A percentile compares a stretch with the other conserved stretches of the same genome.
phyloP scores from a whole-genome alignment of 2,113 vertebrate species.

The Carassius gibelio region DNA sequence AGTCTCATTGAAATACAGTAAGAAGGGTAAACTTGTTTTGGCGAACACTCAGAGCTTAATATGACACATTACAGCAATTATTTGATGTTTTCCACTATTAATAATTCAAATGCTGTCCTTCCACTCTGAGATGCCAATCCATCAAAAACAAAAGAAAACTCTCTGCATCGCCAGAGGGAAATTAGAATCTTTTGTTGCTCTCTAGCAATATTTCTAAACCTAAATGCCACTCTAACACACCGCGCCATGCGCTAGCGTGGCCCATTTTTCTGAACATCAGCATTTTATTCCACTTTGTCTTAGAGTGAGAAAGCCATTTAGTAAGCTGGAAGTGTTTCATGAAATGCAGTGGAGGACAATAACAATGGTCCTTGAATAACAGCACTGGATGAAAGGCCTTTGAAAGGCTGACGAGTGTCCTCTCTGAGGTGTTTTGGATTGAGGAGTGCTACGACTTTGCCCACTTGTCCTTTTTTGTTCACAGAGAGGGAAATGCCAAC shows the following conservation, averaged over 20 bases:
- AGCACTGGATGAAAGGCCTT: constrained; percentile 52
- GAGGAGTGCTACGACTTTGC: constrained; percentile 8
- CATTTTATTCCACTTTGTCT: constrained; percentile 53
- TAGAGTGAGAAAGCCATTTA: constrained; percentile 49
- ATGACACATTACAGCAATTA: constrained; percentile 62
- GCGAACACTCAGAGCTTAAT: constrained; percentile 54
- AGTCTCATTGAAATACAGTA: constrained; percentile 38
- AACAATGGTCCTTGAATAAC: constrained; percentile 47
- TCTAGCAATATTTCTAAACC: constrained; percentile 52
- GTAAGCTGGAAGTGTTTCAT: constrained; percentile 58
- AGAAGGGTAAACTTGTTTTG: constrained; percentile 48
- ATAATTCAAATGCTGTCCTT: constrained; percentile 61
- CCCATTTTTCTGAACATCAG: constrained; percentile 57
- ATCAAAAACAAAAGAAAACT: constrained; percentile 59
- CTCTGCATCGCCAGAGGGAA: constrained; percentile 44
- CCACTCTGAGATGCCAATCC: constrained; percentile 57
- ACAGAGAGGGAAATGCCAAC: constrained; percentile 19
- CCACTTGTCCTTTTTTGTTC: constrained; percentile 35
- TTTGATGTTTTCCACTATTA: constrained; percentile 61
- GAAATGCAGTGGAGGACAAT: constrained; percentile 53
- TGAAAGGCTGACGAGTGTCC: constrained; percentile 56
- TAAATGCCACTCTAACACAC: constrained; percentile 45
- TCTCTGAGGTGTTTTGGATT: constrained; percentile 42
- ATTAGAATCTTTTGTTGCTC: constrained; percentile 40
- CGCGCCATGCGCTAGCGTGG: constrained; percentile 33